These are phyloP conservation scores for Gibbula magus DNA, from an alignment of 2,888 invertebrate species.

Conservation along the genomic window DNA sequence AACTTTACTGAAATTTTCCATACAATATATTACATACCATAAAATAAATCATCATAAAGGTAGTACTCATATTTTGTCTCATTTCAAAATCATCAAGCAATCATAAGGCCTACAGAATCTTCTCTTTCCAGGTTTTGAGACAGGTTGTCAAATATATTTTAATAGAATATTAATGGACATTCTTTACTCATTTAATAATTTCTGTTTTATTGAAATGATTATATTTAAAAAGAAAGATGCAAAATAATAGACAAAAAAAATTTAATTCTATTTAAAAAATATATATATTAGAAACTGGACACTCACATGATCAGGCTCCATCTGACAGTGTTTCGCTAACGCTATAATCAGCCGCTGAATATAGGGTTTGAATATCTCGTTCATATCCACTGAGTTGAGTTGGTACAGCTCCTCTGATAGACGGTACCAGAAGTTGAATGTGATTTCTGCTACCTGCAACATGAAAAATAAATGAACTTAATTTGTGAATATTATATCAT, in stretches of 20 bases:
- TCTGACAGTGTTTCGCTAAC: slow-evolving; percentile 93
- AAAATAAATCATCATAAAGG: no score
- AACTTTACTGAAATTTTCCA: no score
- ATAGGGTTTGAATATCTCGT: slow-evolving; percentile 89
- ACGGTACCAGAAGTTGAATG: slow-evolving; percentile 97
- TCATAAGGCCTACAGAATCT: no score
- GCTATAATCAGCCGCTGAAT: slow-evolving; percentile 92
- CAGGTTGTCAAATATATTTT: no score
- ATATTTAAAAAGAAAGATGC: not conserved
- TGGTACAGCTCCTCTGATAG: slow-evolving; percentile 95
- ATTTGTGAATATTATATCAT: no score
- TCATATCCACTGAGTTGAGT: slow-evolving; percentile 87
- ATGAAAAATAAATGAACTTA: not conserved
- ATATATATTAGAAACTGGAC: not conserved
- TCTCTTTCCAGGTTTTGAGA: no score
- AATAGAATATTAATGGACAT: no score
- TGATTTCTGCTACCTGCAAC: slow-evolving; percentile 84
- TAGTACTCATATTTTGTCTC: no score
- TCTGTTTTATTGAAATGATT: not conserved
- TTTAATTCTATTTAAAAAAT: not conserved
- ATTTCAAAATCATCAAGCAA: no score
- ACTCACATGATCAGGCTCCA: slow-evolving; percentile 91
- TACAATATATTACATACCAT: no score
- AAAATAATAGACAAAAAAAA: no score
- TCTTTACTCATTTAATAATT: not conserved